Evolutionary conservation across 2,888 invertebrate species (phyloP).

Genomic region (Coelogynopora nodosa): DNA sequence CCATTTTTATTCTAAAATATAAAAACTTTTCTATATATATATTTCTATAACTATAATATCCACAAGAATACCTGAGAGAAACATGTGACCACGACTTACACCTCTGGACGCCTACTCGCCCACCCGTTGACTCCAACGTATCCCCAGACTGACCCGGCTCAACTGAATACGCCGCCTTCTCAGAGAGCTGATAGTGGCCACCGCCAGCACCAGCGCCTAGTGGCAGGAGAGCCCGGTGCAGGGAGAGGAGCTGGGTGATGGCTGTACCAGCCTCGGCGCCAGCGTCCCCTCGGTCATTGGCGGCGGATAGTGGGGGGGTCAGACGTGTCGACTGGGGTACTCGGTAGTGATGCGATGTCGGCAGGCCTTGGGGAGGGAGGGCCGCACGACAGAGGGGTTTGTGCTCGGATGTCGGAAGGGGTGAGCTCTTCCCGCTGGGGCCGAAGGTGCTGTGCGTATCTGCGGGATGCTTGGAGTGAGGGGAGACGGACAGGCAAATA

Average conservation of each 20-base stretch:
- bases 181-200: too few species aligned
- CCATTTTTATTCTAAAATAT: too few species aligned
- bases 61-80: too few species aligned
- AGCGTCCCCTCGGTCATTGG: too few species aligned
- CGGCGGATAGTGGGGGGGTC: neutral
- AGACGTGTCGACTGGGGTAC: neutral
- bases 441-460: neutral
- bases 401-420: neutral
- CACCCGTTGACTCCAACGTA: too few species aligned
- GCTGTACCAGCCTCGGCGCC: neutral
- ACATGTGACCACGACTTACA: too few species aligned
- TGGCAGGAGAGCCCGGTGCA: neutral
- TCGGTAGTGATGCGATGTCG: neutral
- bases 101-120: too few species aligned
- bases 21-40: too few species aligned
- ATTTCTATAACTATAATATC: too few species aligned
- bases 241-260: neutral
- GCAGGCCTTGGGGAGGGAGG: neutral
- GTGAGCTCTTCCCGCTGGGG: neutral
- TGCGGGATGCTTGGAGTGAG: neutral
- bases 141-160: too few species aligned
- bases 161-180: too few species aligned
- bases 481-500: neutral
- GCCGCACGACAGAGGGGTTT: neutral
- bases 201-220: too few species aligned